phyloP scores from a whole-genome alignment of 53 echinoderm and acorn worm species.

The Echinometra lucunter region DNA sequence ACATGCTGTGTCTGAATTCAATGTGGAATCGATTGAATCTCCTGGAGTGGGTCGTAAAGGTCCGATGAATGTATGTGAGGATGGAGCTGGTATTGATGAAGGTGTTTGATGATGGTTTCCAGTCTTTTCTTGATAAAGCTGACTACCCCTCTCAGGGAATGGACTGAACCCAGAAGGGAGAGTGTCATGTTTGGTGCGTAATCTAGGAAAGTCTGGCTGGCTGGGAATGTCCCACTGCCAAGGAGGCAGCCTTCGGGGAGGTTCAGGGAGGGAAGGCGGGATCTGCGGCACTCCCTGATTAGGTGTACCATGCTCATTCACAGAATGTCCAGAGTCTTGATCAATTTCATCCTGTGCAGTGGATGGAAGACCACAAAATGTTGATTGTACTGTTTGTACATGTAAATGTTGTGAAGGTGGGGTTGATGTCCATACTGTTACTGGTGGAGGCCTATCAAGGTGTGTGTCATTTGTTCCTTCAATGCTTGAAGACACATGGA shows the following conservation, averaged over 20 bases:
- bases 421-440: not conserved
- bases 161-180: constrained; percentile 87
- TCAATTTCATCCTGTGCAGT: not conserved
- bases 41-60: not conserved
- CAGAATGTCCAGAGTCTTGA: not conserved
- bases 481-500: not conserved
- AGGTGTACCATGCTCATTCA: not conserved
- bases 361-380: not conserved
- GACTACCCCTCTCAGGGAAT: constrained; percentile 72
- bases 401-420: not conserved
- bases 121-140: not conserved
- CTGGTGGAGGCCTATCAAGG: not conserved
- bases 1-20: not conserved
- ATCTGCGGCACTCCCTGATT: not conserved
- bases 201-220: constrained; percentile 67
- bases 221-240: constrained; percentile 78
- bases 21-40: not conserved
- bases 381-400: too few species aligned
- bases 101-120: not conserved
- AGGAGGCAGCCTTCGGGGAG: constrained; percentile 79
- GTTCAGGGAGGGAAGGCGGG: constrained; percentile 78
- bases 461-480: not conserved
- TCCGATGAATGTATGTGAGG: constrained; percentile 5
- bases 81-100: not conserved
- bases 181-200: constrained; percentile 85